These are phyloP conservation scores for Sparidentex hasta DNA, from an alignment of 2,797 vertebrate species.

Conservation along the genomic window DNA sequence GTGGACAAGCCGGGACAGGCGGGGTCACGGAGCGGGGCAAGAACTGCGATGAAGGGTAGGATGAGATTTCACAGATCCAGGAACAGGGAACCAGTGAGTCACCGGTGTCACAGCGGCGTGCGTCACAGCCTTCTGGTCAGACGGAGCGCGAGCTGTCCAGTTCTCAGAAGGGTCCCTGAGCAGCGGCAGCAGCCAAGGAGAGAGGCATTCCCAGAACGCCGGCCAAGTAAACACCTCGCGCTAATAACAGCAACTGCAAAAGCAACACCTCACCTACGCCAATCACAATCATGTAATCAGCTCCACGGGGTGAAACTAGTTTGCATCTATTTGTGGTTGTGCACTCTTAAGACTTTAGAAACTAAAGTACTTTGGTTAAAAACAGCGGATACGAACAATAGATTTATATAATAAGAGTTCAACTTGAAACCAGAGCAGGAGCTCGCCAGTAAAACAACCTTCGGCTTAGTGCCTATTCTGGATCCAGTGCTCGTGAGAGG, in stretches of 20 bases:
- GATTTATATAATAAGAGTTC: not conserved
- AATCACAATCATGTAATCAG: slow-evolving; percentile 61
- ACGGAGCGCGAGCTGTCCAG: slow-evolving; percentile 50
- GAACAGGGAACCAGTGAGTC: slow-evolving; percentile 73
- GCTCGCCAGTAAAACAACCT: not conserved
- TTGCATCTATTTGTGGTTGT: slow-evolving; percentile 37
- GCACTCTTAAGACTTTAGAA: slow-evolving; percentile 3
- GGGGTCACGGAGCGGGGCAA: slow-evolving; percentile 42
- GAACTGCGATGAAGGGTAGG: slow-evolving; percentile 30
- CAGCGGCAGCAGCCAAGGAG: slow-evolving; percentile 33
- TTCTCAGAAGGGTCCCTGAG: slow-evolving; percentile 60
- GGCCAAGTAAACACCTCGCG: slow-evolving; percentile 56
- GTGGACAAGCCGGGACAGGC: slow-evolving; percentile 37
- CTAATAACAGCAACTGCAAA: slow-evolving; percentile 48
- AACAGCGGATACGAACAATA: not conserved
- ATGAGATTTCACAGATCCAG: slow-evolving; percentile 75
- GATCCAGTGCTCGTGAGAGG: not conserved
- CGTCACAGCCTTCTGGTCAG: slow-evolving; percentile 79
- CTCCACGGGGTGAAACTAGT: slow-evolving; percentile 19
- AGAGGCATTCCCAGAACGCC: slow-evolving; percentile 66
- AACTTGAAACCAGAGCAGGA: not conserved
- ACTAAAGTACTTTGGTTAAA: slow-evolving; percentile 12
- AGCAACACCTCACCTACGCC: slow-evolving; percentile 61
- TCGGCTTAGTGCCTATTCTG: not conserved
- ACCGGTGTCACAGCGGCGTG: slow-evolving; percentile 61